phyloP scores from a whole-genome alignment of 2,888 invertebrate species.

The Polyommatus icarus region DNA sequence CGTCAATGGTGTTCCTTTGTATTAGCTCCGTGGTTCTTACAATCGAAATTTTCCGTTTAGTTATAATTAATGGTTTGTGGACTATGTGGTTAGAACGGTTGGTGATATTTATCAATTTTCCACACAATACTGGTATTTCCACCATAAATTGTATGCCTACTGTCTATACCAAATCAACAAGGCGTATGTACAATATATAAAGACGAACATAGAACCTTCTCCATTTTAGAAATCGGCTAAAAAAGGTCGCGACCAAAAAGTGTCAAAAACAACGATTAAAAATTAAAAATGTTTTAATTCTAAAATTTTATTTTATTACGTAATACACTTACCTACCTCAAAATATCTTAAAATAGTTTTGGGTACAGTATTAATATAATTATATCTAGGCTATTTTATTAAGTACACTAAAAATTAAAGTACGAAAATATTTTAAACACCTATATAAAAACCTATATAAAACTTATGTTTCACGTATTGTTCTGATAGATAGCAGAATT shows the following conservation, averaged over 20 bases:
- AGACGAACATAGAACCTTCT: too few relatives aligned
- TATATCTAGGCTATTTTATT: background rate
- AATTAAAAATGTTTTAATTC: background rate
- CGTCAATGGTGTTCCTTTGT: background rate
- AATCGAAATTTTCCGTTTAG: background rate
- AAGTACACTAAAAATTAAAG: too few relatives aligned
- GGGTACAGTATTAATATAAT: background rate
- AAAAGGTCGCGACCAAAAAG: background rate
- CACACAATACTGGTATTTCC: background rate
- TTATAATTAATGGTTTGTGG: slow-evolving; percentile 4
- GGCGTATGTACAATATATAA: too few relatives aligned
- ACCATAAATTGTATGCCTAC: background rate
- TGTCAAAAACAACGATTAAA: background rate
- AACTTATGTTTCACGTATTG: background rate
- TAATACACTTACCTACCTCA: background rate
- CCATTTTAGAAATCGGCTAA: background rate
- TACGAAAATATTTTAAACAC: background rate
- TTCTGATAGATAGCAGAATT: too few relatives aligned
- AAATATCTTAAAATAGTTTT: background rate
- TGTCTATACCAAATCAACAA: background rate
- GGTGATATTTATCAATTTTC: background rate
- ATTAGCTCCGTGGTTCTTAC: background rate
- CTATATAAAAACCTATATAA: background rate
- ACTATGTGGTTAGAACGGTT: background rate
- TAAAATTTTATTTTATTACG: background rate